A percentile compares a stretch with the other conserved stretches of the same genome.
phyloP scores from a whole-genome alignment of 1,140 invertebrate species.

The Drosophila nasuta region DNA sequence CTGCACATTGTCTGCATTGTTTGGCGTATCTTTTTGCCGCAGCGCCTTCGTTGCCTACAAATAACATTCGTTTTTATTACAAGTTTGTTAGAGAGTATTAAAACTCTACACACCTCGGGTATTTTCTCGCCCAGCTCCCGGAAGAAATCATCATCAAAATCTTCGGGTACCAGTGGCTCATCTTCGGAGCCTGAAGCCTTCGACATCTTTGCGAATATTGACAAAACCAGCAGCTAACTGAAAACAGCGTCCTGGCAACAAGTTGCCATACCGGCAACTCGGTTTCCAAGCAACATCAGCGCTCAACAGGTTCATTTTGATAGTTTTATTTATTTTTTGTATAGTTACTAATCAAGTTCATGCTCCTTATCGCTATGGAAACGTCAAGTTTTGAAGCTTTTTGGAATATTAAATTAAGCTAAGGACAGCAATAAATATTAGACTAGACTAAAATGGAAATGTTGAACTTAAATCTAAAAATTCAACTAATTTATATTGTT shows the following conservation, averaged over 20 bases:
- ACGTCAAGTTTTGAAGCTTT: slow-evolving; percentile 15
- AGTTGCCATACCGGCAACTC: slow-evolving; percentile 64
- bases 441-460: slow-evolving; percentile 9
- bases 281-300: slow-evolving; percentile 37
- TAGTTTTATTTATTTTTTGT: slow-evolving; percentile 21
- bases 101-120: slow-evolving; percentile 56
- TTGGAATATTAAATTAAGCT: slow-evolving; percentile 15
- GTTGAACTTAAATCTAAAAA: slow-evolving; percentile 28
- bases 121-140: slow-evolving; percentile 72
- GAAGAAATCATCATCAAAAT: slow-evolving; percentile 80
- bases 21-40: slow-evolving; percentile 79
- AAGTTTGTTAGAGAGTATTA: background rate
- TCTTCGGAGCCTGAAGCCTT: slow-evolving; percentile 81
- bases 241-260: slow-evolving; percentile 63
- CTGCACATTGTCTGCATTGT: slow-evolving; percentile 83
- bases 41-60: slow-evolving; percentile 73
- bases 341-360: slow-evolving; percentile 17
- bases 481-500: slow-evolving; percentile 28
- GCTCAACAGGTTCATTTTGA: slow-evolving; percentile 44
- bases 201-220: slow-evolving; percentile 62
- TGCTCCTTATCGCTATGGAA: slow-evolving; percentile 46
- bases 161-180: slow-evolving; percentile 79
- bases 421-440: slow-evolving; percentile 25
- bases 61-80: background rate
- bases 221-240: slow-evolving; percentile 44